phyloP scores from a whole-genome alignment of 2,113 vertebrate species.

The Poecile atricapillus region DNA sequence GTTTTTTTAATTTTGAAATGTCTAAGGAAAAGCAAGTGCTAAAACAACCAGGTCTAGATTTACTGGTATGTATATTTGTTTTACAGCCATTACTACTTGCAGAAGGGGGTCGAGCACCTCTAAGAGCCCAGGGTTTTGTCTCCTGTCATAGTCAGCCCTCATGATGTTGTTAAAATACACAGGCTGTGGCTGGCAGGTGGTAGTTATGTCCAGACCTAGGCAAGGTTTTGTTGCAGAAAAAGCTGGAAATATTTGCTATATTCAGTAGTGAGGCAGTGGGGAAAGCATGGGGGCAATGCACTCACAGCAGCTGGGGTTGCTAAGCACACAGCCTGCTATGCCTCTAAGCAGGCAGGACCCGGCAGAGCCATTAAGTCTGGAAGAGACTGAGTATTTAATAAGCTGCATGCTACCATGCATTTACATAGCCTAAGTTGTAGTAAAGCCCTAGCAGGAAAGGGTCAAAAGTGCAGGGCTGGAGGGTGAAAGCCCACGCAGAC shows the following conservation, averaged over 20 bases:
- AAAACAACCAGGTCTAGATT: not conserved
- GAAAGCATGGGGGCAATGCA: not conserved
- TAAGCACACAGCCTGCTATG: slow-evolving; percentile 37
- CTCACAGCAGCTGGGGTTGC: not conserved
- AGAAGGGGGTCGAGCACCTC: not conserved
- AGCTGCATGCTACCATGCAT: slow-evolving; percentile 14
- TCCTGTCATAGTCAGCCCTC: not conserved
- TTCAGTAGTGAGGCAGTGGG: not conserved
- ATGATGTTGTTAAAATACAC: not conserved
- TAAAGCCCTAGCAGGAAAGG: slow-evolving; percentile 15
- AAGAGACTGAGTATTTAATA: slow-evolving; percentile 26
- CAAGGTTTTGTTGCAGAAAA: not conserved
- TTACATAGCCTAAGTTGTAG: slow-evolving; percentile 7
- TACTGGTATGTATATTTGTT: not conserved
- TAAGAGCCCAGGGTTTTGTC: not conserved
- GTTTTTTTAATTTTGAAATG: not conserved
- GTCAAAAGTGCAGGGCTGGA: slow-evolving; percentile 40
- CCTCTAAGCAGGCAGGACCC: not conserved
- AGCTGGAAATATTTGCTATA: fast-evolving
- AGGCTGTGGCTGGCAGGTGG: not conserved
- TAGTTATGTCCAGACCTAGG: not conserved
- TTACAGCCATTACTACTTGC: not conserved
- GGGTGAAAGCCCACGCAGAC: not conserved
- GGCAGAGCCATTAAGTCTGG: not conserved
- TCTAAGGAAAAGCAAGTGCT: not conserved